Evolutionary conservation across 2,797 vertebrate genomes (phyloP).

Genomic region (Hydrocynus forskahlii): DNA sequence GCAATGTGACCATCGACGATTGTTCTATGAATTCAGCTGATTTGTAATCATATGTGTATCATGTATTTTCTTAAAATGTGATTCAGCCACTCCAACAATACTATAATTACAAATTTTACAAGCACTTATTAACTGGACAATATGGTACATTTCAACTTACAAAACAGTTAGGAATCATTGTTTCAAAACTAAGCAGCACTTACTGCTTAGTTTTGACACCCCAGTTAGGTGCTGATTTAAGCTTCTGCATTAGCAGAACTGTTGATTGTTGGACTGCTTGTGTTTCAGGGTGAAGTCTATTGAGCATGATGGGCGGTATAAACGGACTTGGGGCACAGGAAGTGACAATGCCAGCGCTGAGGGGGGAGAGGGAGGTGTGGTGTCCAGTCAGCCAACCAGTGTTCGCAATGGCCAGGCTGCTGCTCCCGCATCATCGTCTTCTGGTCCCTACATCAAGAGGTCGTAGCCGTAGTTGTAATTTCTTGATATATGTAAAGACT

Average conservation of each 20-base stretch:
- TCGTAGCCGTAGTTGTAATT: no score
- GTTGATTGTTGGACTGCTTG: background rate
- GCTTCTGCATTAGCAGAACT: background rate
- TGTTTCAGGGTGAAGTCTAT: conserved; percentile 85
- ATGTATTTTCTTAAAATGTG: no score
- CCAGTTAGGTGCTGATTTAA: no score
- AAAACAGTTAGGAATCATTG: background rate
- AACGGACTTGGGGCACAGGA: conserved; percentile 85
- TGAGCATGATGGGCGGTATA: conserved; percentile 87
- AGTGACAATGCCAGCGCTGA: conserved; percentile 57
- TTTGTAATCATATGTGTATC: no score
- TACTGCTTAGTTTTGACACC: background rate
- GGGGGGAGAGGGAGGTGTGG: conserved; percentile 64
- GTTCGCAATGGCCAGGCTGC: conserved; percentile 74
- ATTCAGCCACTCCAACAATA: no score
- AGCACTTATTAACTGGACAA: no score
- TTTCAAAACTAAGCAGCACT: background rate
- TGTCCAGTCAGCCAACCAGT: conserved; percentile 85
- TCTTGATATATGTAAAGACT: no score
- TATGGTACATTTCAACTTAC: background rate
- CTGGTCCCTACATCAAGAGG: conserved; percentile 89
- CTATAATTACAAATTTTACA: no score
- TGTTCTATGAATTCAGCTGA: no score
- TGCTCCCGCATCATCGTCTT: conserved; percentile 68
- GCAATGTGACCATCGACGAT: no score